phyloP scores from a whole-genome alignment of 2,113 vertebrate genomes.

The Poecile atricapillus region DNA sequence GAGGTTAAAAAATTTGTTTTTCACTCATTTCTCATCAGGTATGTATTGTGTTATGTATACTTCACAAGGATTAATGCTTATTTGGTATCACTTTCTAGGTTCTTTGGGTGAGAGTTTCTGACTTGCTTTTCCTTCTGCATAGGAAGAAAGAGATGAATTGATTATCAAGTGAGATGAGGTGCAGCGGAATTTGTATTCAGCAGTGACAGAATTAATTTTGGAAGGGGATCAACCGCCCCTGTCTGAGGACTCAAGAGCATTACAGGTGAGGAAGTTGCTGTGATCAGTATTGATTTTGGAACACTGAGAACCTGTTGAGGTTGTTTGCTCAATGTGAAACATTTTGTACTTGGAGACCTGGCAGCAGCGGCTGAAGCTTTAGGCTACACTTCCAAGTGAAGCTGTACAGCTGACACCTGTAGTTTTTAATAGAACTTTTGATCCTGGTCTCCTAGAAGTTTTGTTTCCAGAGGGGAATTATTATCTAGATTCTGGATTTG shows the following conservation, averaged over 20 bases:
- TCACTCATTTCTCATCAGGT: neutral
- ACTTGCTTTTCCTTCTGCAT: neutral
- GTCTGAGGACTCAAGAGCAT: conserved; percentile 51
- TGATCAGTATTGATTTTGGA: neutral
- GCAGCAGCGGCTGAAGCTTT: neutral
- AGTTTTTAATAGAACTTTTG: neutral
- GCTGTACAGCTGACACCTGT: neutral
- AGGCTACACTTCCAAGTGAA: neutral
- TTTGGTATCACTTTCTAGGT: neutral
- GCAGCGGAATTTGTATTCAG: conserved; percentile 53
- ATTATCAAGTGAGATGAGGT: conserved; percentile 69
- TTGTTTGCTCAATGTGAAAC: neutral
- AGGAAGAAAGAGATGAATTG: conserved; percentile 64
- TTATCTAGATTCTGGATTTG: neutral
- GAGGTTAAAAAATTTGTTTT: neutral
- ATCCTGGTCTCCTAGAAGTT: neutral
- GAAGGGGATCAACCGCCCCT: conserved; percentile 69
- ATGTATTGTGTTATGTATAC: neutral
- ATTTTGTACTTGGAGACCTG: neutral
- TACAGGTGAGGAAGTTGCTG: conserved; percentile 64
- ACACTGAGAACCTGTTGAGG: neutral
- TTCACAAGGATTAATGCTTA: neutral
- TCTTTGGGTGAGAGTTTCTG: neutral
- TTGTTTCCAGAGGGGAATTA: neutral
- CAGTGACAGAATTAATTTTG: conserved; percentile 66